Evolutionary conservation across 92 coral and sea anemone species (phyloP).

Genomic region (Parazoanthus darwini): DNA sequence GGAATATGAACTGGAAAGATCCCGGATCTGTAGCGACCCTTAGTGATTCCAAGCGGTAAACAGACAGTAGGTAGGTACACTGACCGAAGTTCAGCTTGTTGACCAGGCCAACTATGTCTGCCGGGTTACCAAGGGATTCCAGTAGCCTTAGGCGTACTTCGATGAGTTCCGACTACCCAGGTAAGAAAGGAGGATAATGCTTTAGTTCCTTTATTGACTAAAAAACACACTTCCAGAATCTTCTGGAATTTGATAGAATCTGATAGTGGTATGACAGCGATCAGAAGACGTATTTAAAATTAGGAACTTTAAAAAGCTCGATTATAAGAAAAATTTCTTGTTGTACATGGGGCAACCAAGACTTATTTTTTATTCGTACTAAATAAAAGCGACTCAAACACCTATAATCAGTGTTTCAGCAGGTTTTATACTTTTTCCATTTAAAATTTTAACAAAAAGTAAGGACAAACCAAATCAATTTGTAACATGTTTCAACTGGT

Average conservation of each 20-base stretch:
- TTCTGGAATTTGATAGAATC: background rate
- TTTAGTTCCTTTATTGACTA: background rate
- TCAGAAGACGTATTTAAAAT: background rate
- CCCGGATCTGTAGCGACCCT: conserved; percentile 90
- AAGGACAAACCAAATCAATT: no score
- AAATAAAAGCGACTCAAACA: no score
- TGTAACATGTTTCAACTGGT: no score
- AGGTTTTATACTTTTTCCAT: no score
- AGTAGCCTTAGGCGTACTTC: conserved; percentile 82
- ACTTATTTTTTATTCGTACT: no score
- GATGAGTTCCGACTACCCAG: conserved; percentile 78
- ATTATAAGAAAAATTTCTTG: no score
- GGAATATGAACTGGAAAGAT: conserved; percentile 89
- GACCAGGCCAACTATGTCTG: conserved; percentile 81
- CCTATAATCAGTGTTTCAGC: no score
- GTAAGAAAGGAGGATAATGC: background rate
- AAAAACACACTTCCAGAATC: background rate
- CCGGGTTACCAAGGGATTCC: conserved; percentile 78
- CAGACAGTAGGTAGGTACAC: conserved; percentile 92
- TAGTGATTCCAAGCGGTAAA: conserved; percentile 90
- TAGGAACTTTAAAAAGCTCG: no score
- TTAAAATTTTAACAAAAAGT: no score
- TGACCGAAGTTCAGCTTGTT: conserved; percentile 94
- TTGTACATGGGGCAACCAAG: no score
- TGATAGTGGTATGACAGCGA: background rate